Conservation (phyloP, 2,888 invertebrate species). For the Arenicola marina region DNA sequence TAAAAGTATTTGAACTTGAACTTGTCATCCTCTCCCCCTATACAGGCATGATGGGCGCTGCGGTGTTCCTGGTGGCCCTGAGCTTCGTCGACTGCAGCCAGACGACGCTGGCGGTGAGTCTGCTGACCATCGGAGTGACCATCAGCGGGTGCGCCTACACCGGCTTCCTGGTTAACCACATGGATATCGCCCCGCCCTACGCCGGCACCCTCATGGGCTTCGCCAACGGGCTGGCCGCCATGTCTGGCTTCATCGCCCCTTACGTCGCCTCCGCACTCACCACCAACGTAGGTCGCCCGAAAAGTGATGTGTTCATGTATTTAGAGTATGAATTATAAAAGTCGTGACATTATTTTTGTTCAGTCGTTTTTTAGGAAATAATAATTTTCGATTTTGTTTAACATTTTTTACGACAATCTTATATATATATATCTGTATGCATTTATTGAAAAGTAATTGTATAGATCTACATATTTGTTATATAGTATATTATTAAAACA, state of each 20-base stretch:
- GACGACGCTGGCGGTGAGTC: slow-evolving; percentile 44
- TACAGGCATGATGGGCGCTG: slow-evolving; percentile 52
- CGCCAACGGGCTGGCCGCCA: slow-evolving; percentile 57
- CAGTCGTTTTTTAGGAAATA: no score
- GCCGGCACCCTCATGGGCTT: slow-evolving; percentile 59
- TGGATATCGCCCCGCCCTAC: slow-evolving; percentile 59
- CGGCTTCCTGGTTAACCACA: slow-evolving; percentile 59
- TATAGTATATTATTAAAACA: no score
- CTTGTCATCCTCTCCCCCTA: not conserved
- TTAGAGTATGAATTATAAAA: no score
- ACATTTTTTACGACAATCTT: not conserved
- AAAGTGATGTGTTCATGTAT: not conserved
- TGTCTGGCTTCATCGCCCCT: slow-evolving; percentile 58
- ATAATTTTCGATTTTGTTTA: no score
- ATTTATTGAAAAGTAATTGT: not conserved
- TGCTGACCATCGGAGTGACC: slow-evolving; percentile 51
- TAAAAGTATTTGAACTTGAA: no score
- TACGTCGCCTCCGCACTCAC: slow-evolving; percentile 53
- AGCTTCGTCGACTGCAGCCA: slow-evolving; percentile 55
- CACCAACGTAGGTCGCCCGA: slow-evolving; percentile 29
- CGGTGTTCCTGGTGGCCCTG: slow-evolving; percentile 48
- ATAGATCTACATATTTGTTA: not conserved
- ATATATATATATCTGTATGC: not conserved
- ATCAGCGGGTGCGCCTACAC: slow-evolving; percentile 53
- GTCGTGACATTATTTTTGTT: no score